phyloP scores from a whole-genome alignment of 2,113 vertebrate species.

The Scatophagus argus region DNA sequence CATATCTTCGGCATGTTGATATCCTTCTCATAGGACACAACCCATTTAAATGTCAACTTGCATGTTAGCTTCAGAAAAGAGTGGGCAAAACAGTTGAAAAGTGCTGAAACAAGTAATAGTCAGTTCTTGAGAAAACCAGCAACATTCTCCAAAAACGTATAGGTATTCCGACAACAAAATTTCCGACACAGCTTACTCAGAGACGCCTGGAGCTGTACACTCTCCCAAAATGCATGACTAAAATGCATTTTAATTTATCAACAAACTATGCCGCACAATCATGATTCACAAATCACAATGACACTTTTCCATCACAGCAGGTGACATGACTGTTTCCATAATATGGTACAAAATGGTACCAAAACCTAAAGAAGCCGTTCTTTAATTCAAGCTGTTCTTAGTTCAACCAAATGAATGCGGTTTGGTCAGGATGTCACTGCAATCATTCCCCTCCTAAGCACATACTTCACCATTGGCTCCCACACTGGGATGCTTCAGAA shows the following conservation, averaged over 20 bases:
- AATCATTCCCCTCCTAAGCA: conserved; percentile 25
- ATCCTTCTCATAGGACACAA: background rate
- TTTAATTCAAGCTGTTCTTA: background rate
- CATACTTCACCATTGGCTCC: conserved; percentile 41
- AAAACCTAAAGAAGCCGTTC: conserved; percentile 19
- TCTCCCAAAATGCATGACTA: background rate
- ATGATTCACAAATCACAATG: too few relatives aligned
- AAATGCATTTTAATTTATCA: too few relatives aligned
- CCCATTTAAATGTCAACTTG: conserved; percentile 1
- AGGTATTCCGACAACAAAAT: too few relatives aligned
- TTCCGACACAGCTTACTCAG: background rate
- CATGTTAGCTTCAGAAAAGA: background rate
- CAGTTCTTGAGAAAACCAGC: background rate
- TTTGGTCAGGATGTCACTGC: conserved; percentile 43
- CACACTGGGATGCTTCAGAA: conserved; percentile 51
- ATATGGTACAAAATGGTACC: conserved; percentile 3
- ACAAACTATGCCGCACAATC: background rate
- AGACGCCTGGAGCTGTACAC: background rate
- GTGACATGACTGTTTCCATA: conserved; percentile 17
- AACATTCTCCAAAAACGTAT: background rate
- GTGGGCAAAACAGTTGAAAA: background rate
- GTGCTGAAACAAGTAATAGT: background rate
- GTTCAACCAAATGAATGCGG: conserved; percentile 24
- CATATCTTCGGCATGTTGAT: conserved; percentile 1
- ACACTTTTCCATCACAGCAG: conserved; percentile 11